Evolutionary conservation across 2,797 vertebrate genomes (phyloP), one percentile per base, ranked within the genome.

Genomic region (Onychomys torridus): DNA sequence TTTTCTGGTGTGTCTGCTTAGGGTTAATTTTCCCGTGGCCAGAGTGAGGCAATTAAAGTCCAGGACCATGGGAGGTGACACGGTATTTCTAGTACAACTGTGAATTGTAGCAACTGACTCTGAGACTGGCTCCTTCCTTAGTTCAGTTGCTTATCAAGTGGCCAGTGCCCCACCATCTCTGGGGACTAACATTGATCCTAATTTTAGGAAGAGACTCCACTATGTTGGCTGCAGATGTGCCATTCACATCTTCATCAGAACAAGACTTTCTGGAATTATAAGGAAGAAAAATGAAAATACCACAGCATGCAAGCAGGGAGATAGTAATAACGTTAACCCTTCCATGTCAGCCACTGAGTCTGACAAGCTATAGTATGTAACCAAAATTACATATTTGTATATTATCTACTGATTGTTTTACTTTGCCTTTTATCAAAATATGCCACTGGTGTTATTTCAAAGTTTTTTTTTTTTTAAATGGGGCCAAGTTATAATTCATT

Each of bases 281-380:
- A 85, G 87, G 19, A 81, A 76, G 37, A 90, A 89, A 69, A 93
- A 49, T 77, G 43, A 63, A 82, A 93, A 75, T 73, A 52, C 16
- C 5, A 27, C 13, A 71, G 43, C 5, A 23, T 0, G 69, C 11
- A 10, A 71, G 1, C 29, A 25, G 27, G 17, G 17, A 55, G 16
- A 61, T n/a, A 46, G 23, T 90, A 84, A 49, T 0, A 23, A 37
- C 10, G 5, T 16, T 55, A 49, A 14, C 34, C 32, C 77, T 86
- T 95, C 21, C 27, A 69, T 10, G 12, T 84, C 59, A 59, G 59
- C 37, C 12, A 67, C 67, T 88, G 37, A 84, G 37, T 55, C 23
- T 79, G 37, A 67, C 2, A n/a, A 29, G 59, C 2, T 65, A 10
- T 65, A 59, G 55, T 16, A 82, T 5, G 40, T 85, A 75, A 91